Conservation (phyloP, 1,140 invertebrate species). For the Drosophila lacertosa region DNA sequence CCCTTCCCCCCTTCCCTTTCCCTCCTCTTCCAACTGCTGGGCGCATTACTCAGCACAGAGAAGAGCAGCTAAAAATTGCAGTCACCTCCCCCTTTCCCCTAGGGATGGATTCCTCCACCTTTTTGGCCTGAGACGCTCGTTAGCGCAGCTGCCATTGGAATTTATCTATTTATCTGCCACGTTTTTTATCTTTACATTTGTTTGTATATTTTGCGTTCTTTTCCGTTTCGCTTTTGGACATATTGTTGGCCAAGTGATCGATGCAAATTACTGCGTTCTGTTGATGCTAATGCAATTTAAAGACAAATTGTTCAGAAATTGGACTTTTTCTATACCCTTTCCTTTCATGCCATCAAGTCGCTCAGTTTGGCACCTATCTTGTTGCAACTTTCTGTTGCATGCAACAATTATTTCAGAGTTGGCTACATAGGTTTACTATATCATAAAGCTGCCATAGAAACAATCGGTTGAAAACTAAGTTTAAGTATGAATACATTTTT, state of each 20-base stretch:
- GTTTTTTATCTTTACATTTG: constrained; percentile 19
- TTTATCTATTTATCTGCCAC: constrained; percentile 75
- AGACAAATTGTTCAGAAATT: not conserved
- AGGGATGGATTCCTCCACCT: constrained; percentile 14
- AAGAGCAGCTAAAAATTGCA: constrained; percentile 45
- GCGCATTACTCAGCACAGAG: constrained; percentile 72
- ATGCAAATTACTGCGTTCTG: constrained; percentile 82
- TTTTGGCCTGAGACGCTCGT: constrained; percentile 58
- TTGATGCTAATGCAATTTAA: constrained; percentile 69
- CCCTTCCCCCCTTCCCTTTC: constrained; percentile 7
- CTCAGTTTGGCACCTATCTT: no score
- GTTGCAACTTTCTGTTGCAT: no score
- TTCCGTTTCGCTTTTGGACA: constrained; percentile 62
- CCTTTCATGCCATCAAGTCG: no score
- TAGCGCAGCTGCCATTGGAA: constrained; percentile 72
- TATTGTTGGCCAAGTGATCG: constrained; percentile 77
- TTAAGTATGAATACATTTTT: no score
- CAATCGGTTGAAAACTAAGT: no score
- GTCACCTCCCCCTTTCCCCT: constrained; percentile 1
- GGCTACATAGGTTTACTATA: no score
- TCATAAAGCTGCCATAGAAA: no score
- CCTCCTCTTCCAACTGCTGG: constrained; percentile 42
- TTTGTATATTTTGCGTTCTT: constrained; percentile 15
- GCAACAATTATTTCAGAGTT: no score
- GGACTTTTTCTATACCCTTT: no score